A percentile compares a stretch with the other conserved stretches of the same genome.
Evolutionary conservation across 2,888 invertebrate genomes (phyloP).

Genomic region (Heliothis peltigera): DNA sequence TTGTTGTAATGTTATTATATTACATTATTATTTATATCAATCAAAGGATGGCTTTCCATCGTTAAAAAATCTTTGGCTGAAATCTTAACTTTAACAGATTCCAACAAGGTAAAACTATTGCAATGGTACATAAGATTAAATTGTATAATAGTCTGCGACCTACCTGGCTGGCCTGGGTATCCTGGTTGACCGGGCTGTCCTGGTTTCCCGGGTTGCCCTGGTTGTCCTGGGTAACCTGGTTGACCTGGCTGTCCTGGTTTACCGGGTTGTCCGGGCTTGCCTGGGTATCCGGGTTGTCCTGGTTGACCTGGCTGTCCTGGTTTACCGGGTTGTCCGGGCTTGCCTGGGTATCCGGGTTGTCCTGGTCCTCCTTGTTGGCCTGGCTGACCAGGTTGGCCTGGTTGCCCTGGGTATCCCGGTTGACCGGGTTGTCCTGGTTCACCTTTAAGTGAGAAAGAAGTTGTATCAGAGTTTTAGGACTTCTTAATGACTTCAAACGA

Average conservation of each 20-base stretch:
- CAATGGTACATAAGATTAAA: too few relatives aligned
- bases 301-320: slow-evolving; percentile 58
- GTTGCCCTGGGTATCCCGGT: slow-evolving; percentile 50
- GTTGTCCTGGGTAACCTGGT: slow-evolving; percentile 59
- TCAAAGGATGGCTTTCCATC: too few relatives aligned
- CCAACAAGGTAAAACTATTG: too few relatives aligned
- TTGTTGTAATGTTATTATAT: too few relatives aligned
- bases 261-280: slow-evolving; percentile 51
- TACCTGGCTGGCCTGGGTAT: too few relatives aligned
- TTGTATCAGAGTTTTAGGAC: too few relatives aligned
- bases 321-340: slow-evolving; percentile 33
- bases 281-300: slow-evolving; percentile 50
- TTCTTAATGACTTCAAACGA: too few relatives aligned
- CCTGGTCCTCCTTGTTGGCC: slow-evolving; percentile 6
- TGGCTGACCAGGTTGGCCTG: slow-evolving; percentile 10
- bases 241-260: slow-evolving; percentile 43
- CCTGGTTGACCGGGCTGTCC: neutral
- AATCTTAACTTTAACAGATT: too few relatives aligned
- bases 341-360: slow-evolving; percentile 1
- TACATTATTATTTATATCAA: too few relatives aligned
- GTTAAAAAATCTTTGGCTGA: too few relatives aligned
- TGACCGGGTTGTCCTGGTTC: slow-evolving; percentile 67
- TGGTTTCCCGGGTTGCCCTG: slow-evolving; percentile 47
- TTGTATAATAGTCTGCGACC: too few relatives aligned
- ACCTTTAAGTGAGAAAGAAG: too few relatives aligned